Conservation (phyloP, 2,888 invertebrate species). For the Therioaphis trifolii region DNA sequence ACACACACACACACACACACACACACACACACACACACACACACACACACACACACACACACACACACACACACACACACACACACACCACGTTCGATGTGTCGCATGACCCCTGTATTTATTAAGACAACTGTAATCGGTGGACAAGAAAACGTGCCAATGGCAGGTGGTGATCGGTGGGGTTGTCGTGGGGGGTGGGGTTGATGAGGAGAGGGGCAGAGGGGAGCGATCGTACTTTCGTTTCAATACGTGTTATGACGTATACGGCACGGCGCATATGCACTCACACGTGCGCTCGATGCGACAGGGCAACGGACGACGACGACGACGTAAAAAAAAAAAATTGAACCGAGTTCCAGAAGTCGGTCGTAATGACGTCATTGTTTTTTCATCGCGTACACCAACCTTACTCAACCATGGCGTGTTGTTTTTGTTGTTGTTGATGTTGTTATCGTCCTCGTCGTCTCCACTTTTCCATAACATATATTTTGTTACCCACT, state of each 20-base stretch:
- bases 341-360: neutral
- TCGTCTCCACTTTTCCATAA: neutral
- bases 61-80: too few species aligned
- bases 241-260: constrained; percentile 23
- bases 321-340: constrained; percentile 18
- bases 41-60: too few species aligned
- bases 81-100: too few species aligned
- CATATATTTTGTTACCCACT: neutral
- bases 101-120: too few species aligned
- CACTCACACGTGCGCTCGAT: neutral
- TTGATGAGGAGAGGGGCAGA: too few species aligned
- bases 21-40: too few species aligned
- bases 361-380: constrained; percentile 39
- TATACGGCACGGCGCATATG: neutral
- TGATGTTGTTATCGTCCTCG: constrained; percentile 4
- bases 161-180: too few species aligned
- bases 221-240: constrained; percentile 32
- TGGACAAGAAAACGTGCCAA: too few species aligned
- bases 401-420: constrained; percentile 1
- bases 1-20: too few species aligned
- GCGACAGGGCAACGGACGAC: constrained; percentile 43
- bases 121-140: neutral
- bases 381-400: neutral
- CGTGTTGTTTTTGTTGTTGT: neutral
- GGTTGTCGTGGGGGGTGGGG: too few species aligned